phyloP scores from a whole-genome alignment of 1,140 invertebrate species.

The Zaprionus gabonicus region DNA sequence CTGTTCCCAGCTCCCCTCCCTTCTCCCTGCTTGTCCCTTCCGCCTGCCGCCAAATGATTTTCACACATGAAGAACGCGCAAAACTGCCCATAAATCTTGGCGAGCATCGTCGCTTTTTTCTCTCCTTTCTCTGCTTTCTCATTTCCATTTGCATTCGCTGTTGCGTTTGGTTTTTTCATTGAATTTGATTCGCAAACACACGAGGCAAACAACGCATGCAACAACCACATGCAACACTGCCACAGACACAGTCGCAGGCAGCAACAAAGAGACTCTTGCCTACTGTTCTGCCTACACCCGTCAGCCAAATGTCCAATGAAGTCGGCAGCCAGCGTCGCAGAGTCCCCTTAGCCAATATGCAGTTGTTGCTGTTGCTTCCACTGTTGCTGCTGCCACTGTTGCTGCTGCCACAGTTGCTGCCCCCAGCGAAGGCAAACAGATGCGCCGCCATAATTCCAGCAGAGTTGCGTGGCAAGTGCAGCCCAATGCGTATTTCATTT shows the following conservation, averaged over 20 bases:
- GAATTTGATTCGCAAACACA: conserved; percentile 60
- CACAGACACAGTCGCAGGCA: conserved; percentile 7
- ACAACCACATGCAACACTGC: conserved; percentile 39
- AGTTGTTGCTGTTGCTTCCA: conserved; percentile 31
- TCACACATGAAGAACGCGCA: conserved; percentile 80
- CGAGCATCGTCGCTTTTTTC: conserved; percentile 26
- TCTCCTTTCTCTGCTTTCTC: conserved; percentile 8
- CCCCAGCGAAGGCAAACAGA: conserved; percentile 27
- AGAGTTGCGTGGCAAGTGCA: conserved; percentile 2
- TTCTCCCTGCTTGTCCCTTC: conserved; percentile 1
- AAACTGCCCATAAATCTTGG: conserved; percentile 75
- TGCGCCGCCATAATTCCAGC: conserved; percentile 49
- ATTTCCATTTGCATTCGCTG: conserved; percentile 6
- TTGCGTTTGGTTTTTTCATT: conserved; percentile 55
- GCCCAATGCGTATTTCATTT: not conserved
- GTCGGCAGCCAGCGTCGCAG: not conserved
- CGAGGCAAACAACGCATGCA: conserved; percentile 37
- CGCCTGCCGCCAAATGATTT: conserved; percentile 72
- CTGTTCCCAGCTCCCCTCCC: conserved; percentile 7
- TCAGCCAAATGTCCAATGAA: conserved; percentile 45
- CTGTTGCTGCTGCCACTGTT: not conserved
- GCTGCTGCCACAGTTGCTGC: not conserved
- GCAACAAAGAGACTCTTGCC: conserved; percentile 16
- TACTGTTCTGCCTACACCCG: conserved; percentile 33
- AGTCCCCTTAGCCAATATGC: conserved; percentile 61